Conservation (phyloP, 92 coral and sea anemone genomes). For the Zoanthus gigantus region DNA sequence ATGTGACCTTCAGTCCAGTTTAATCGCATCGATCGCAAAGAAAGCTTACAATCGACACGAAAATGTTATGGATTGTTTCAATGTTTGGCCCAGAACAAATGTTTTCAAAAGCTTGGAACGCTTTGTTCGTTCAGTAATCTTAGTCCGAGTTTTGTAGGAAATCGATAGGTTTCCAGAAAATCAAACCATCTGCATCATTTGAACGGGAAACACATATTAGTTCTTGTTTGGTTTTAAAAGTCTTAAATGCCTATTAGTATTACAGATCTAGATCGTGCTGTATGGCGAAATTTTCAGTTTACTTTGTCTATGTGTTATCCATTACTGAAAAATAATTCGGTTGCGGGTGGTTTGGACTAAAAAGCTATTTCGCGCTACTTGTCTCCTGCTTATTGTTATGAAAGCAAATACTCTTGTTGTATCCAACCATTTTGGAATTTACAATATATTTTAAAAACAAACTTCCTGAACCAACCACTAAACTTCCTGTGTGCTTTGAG, state of each 20-base stretch:
- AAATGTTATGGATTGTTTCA: conserved; percentile 12
- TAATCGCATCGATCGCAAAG: neutral
- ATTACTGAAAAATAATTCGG: neutral
- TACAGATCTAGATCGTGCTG: neutral
- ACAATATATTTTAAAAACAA: neutral
- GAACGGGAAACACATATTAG: neutral
- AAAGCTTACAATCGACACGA: conserved; percentile 45
- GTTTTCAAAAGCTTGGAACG: conserved; percentile 36
- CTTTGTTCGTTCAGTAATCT: neutral
- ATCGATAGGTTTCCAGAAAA: neutral
- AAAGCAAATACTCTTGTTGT: conserved; percentile 31
- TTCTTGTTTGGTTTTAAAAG: neutral
- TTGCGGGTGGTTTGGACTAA: too few relatives aligned
- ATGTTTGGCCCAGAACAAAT: conserved; percentile 38
- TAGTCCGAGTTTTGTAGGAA: neutral
- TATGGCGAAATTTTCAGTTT: too few relatives aligned
- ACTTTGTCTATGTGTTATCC: too few relatives aligned
- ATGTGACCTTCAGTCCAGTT: neutral
- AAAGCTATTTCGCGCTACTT: neutral
- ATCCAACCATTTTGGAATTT: conserved; percentile 19
- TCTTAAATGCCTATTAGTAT: too few relatives aligned
- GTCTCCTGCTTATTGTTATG: conserved; percentile 18
- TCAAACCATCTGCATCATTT: neutral
- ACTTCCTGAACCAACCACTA: conserved; percentile 36
- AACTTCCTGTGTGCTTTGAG: conserved; percentile 25